Evolutionary conservation across 53 echinoderm and acorn worm species (phyloP).

Genomic region (Echinarachnius parma): DNA sequence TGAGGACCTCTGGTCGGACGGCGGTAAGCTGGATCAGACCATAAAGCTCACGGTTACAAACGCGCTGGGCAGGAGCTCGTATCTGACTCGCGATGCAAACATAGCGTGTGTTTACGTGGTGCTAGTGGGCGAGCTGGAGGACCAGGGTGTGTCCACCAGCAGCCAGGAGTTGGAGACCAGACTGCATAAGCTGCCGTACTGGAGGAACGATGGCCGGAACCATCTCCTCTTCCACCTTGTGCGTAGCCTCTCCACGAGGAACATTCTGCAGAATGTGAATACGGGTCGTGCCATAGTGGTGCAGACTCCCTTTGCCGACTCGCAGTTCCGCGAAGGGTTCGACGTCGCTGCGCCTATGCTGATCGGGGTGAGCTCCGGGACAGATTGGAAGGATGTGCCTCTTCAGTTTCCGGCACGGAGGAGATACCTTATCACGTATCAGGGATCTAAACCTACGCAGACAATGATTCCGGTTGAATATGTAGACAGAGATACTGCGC

Average conservation of each 20-base stretch:
- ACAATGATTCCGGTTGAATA: conserved; percentile 44
- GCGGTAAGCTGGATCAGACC: conserved; percentile 46
- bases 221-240: conserved; percentile 82
- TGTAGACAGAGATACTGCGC: conserved; percentile 51
- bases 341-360: conserved; percentile 84
- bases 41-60: conserved; percentile 60
- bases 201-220: conserved; percentile 93
- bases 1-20: conserved; percentile 52
- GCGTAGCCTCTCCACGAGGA: conserved; percentile 53
- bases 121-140: conserved; percentile 74
- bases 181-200: conserved; percentile 72
- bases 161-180: conserved; percentile 71
- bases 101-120: conserved; percentile 89
- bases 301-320: conserved; percentile 66
- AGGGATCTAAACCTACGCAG: conserved; percentile 63
- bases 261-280: conserved; percentile 76
- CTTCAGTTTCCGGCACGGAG: conserved; percentile 73
- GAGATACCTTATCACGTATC: conserved; percentile 82
- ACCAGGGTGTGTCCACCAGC: conserved; percentile 58
- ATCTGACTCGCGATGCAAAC: conserved; percentile 81
- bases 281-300: conserved; percentile 90
- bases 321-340: conserved; percentile 77
- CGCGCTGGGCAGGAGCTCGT: conserved; percentile 66
- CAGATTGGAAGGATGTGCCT: conserved; percentile 68
- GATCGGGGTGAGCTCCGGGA: conserved; percentile 59